Conservation (phyloP, 2,113 vertebrate genomes). For the Callipepla californica region DNA sequence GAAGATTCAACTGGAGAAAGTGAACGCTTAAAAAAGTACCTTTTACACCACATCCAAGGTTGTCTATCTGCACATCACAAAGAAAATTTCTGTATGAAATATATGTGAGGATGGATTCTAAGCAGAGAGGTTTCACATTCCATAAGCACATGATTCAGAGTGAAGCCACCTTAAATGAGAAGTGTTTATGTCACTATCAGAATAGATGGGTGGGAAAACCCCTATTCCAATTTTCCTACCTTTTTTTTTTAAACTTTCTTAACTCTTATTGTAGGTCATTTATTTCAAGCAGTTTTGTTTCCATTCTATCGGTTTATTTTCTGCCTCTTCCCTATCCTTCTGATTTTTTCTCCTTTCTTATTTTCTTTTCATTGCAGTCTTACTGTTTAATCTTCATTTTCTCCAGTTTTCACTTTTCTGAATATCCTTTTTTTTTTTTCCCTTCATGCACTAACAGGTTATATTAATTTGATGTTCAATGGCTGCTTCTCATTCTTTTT, state of each 20-base stretch:
- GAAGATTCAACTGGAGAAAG: not conserved
- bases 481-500: not conserved
- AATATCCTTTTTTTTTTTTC: not conserved
- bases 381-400: not conserved
- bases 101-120: not conserved
- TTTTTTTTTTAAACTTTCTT: not conserved
- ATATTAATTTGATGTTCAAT: not conserved
- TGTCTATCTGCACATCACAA: not conserved
- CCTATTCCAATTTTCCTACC: not conserved
- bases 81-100: not conserved
- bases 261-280: not conserved
- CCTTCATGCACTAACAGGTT: not conserved
- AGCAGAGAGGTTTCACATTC: conserved; percentile 5
- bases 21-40: not conserved
- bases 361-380: not conserved
- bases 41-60: not conserved
- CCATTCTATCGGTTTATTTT: not conserved
- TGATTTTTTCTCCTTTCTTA: not conserved
- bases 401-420: not conserved
- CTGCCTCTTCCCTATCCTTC: not conserved
- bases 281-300: not conserved
- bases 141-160: not conserved
- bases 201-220: not conserved
- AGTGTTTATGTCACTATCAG: not conserved
- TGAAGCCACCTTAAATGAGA: not conserved